Conservation (phyloP, 2,113 vertebrate genomes). For the Osmerus eperlanus region DNA sequence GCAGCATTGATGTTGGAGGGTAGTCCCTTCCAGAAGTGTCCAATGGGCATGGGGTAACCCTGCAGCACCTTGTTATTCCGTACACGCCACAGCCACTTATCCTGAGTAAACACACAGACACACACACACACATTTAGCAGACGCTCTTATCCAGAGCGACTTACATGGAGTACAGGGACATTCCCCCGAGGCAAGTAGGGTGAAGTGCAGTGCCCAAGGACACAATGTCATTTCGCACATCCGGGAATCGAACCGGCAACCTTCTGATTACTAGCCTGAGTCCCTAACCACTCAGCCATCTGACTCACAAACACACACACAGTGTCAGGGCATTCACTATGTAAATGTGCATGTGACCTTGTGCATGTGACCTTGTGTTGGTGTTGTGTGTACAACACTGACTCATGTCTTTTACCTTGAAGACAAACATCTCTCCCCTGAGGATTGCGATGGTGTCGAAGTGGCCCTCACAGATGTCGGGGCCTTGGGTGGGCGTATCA, state of each 20-base stretch:
- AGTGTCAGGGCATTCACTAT: neutral
- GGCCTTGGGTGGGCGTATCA: conserved; percentile 63
- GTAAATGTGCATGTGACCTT: neutral
- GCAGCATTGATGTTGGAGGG: conserved; percentile 83
- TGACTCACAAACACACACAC: conserved; percentile 8
- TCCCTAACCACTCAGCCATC: too few species aligned
- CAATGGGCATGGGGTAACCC: conserved; percentile 83
- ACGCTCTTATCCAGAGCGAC: too few species aligned
- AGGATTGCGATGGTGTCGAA: conserved; percentile 87
- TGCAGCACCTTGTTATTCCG: conserved; percentile 81
- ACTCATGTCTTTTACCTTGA: conserved; percentile 74
- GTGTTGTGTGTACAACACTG: neutral
- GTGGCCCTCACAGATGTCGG: conserved; percentile 85
- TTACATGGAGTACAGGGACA: too few species aligned
- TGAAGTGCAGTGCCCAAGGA: too few species aligned
- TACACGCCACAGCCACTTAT: conserved; percentile 88
- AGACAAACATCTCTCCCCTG: conserved; percentile 89
- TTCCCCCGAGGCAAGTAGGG: too few species aligned
- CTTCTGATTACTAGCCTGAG: too few species aligned
- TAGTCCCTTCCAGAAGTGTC: conserved; percentile 88
- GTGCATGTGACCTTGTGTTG: neutral
- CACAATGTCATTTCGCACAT: too few species aligned
- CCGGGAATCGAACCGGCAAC: too few species aligned
- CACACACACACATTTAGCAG: neutral
- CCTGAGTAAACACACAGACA: conserved; percentile 53